Conservation (phyloP, 2,113 vertebrate genomes). For the Larimichthys crocea region DNA sequence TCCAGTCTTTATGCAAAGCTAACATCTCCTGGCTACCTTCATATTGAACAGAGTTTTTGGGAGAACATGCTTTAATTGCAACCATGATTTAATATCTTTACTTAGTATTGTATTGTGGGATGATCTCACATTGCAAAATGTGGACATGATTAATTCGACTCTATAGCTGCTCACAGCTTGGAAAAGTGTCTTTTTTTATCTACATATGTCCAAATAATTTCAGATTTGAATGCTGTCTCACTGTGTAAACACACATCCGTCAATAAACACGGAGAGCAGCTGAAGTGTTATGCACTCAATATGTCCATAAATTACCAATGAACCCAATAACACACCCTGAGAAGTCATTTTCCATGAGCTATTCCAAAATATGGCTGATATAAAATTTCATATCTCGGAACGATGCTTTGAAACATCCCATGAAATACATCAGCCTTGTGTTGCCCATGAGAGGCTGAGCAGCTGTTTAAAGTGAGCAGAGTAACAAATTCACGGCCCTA, state of each 20-base stretch:
- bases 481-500: constrained; percentile 45
- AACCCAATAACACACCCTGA: constrained; percentile 40
- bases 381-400: constrained; percentile 62
- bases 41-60: too few relatives aligned
- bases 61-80: neutral
- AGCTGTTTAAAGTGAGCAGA: constrained; percentile 64
- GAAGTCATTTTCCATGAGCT: constrained; percentile 62
- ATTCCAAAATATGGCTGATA: constrained; percentile 51
- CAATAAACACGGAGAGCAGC: constrained; percentile 30
- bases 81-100: neutral
- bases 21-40: too few relatives aligned
- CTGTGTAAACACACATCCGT: constrained; percentile 37
- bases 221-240: constrained; percentile 16
- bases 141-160: neutral
- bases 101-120: neutral
- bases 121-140: neutral
- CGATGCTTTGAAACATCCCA: constrained; percentile 52
- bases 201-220: constrained; percentile 15
- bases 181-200: constrained; percentile 5
- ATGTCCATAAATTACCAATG: constrained; percentile 50
- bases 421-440: constrained; percentile 37
- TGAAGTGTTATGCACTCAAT: constrained; percentile 34
- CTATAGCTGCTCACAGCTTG: constrained; percentile 10
- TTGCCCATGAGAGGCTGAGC: constrained; percentile 50
- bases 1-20: too few relatives aligned